Conservation (phyloP, 2,113 vertebrate species). For the Bubo blakistoni region DNA sequence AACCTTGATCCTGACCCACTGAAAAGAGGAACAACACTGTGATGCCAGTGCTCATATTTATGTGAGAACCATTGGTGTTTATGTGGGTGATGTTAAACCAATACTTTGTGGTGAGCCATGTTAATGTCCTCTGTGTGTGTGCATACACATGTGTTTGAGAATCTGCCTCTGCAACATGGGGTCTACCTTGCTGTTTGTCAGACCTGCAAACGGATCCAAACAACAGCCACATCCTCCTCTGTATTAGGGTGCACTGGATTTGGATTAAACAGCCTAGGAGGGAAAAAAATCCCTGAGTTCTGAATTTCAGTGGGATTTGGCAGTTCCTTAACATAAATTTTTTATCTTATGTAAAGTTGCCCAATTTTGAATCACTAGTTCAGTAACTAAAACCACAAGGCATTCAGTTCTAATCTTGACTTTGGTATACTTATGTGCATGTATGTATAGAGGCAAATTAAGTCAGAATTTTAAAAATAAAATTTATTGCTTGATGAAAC, state of each 20-base stretch:
- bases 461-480: background rate
- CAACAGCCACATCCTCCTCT: background rate
- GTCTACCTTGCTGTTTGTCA: background rate
- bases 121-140: background rate
- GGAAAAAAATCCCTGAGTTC: fast-evolving
- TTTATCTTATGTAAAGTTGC: background rate
- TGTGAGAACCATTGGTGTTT: background rate
- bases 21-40: background rate
- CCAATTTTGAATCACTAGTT: background rate
- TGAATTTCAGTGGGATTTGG: background rate
- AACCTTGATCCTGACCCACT: fast-evolving
- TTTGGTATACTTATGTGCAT: background rate
- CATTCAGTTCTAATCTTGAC: background rate
- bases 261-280: background rate
- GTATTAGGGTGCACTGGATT: background rate
- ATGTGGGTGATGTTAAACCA: background rate
- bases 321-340: background rate
- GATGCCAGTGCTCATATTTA: background rate
- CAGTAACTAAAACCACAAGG: background rate
- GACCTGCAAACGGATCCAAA: background rate
- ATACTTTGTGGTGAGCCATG: background rate
- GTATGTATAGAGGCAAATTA: background rate
- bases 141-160: too few relatives aligned
- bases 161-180: background rate
- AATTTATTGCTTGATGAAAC: background rate